These are phyloP conservation scores for Thamnophis elegans DNA, from an alignment of 2,797 vertebrate genomes.

Conservation along the genomic window DNA sequence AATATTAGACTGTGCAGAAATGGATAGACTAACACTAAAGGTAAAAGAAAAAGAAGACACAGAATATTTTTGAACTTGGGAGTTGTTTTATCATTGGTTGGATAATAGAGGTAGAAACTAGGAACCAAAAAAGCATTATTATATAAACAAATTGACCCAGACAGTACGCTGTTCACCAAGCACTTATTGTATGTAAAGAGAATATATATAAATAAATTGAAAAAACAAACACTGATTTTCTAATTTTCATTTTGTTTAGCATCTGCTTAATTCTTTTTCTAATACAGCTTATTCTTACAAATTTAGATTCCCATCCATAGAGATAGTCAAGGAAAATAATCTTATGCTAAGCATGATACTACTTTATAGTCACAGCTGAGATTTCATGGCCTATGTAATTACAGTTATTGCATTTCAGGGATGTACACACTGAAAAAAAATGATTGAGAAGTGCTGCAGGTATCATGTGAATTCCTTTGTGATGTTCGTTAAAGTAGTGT, in stretches of 20 bases:
- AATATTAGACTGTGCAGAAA: no score
- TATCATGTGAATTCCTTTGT: neutral
- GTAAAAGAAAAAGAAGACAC: no score
- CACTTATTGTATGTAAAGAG: no score
- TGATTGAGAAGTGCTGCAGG: neutral
- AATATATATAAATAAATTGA: no score
- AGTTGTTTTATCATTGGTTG: no score
- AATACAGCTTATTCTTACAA: slow-evolving; percentile 2
- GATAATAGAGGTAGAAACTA: no score
- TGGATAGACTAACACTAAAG: no score
- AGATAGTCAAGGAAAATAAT: neutral
- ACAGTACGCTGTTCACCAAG: no score
- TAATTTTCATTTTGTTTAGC: neutral
- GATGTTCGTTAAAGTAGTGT: neutral
- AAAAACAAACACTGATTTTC: neutral
- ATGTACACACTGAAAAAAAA: neutral
- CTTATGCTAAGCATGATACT: neutral
- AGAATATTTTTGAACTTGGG: no score
- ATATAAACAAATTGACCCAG: no score
- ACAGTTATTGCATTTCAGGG: neutral
- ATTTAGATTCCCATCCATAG: neutral
- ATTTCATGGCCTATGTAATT: neutral
- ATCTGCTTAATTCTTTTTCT: neutral
- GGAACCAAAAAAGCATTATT: no score
- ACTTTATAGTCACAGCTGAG: neutral